These are phyloP conservation scores for Lineus longissimus DNA, from an alignment of 1,140 invertebrate species.

Conservation along the genomic window DNA sequence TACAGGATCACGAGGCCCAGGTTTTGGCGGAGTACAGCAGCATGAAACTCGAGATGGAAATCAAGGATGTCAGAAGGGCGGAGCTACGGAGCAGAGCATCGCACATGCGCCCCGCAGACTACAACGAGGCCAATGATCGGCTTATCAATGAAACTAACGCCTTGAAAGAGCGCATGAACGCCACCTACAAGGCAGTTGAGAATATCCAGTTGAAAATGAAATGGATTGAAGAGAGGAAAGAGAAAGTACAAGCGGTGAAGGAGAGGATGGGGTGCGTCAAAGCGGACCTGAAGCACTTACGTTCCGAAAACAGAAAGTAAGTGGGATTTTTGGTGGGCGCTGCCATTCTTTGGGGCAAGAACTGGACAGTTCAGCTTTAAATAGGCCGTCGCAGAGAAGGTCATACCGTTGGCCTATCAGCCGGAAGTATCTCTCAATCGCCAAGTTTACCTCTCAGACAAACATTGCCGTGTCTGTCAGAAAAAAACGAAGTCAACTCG, in stretches of 20 bases:
- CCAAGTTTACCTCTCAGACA: too few relatives aligned
- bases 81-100: conserved; percentile 12
- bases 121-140: conserved; percentile 19
- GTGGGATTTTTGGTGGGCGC: neutral
- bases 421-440: too few relatives aligned
- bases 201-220: conserved; percentile 25
- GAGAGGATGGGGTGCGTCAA: conserved; percentile 15
- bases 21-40: conserved; percentile 22
- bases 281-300: conserved; percentile 16
- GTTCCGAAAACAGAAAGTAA: neutral
- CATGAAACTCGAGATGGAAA: conserved; percentile 29
- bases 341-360: neutral
- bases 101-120: conserved; percentile 12
- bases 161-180: neutral
- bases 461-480: too few relatives aligned
- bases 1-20: conserved; percentile 20
- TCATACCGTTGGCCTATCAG: too few relatives aligned
- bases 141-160: neutral
- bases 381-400: neutral
- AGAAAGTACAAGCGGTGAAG: conserved; percentile 8
- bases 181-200: conserved; percentile 20
- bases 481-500: too few relatives aligned
- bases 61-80: conserved; percentile 25
- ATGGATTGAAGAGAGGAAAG: conserved; percentile 10
- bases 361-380: neutral